phyloP scores from a whole-genome alignment of 2,888 invertebrate genomes.

The Physocephala rufipes region DNA sequence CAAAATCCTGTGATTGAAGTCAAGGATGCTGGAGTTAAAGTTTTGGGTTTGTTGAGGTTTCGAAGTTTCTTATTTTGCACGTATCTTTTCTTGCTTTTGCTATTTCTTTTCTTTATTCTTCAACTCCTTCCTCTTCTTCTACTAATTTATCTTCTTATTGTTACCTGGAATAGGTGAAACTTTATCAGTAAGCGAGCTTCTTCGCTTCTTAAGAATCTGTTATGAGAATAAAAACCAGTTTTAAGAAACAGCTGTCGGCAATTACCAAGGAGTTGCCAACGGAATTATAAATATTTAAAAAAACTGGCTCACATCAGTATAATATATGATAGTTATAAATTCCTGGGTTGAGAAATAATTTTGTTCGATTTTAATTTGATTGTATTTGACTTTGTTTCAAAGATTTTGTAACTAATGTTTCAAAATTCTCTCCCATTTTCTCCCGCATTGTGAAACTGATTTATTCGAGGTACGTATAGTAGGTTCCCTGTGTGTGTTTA shows the following conservation, averaged over 20 bases:
- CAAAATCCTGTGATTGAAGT: not conserved
- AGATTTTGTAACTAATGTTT: not conserved
- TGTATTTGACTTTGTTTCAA: not conserved
- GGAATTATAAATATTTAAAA: not conserved
- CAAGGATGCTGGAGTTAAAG: not conserved
- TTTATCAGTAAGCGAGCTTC: slow-evolving; percentile 22
- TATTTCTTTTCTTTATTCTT: slow-evolving; percentile 5
- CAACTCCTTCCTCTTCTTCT: no score
- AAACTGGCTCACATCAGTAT: no score
- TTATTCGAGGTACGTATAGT: no score
- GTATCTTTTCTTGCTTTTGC: no score
- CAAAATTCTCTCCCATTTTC: not conserved
- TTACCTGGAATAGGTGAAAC: slow-evolving; percentile 25
- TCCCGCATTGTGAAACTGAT: not conserved
- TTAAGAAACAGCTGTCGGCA: slow-evolving; percentile 24
- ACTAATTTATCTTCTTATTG: no score
- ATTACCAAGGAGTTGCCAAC: slow-evolving; percentile 8
- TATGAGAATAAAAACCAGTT: not conserved
- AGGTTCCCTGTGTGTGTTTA: no score
- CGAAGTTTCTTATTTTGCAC: not conserved
- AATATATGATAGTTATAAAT: no score
- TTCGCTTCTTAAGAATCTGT: slow-evolving; percentile 4
- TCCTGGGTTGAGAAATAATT: no score
- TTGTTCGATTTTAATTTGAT: no score
- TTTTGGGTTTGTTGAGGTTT: slow-evolving; percentile 3